phyloP scores from a whole-genome alignment of 2,797 vertebrate species.

The Ambastaia sidthimunki region DNA sequence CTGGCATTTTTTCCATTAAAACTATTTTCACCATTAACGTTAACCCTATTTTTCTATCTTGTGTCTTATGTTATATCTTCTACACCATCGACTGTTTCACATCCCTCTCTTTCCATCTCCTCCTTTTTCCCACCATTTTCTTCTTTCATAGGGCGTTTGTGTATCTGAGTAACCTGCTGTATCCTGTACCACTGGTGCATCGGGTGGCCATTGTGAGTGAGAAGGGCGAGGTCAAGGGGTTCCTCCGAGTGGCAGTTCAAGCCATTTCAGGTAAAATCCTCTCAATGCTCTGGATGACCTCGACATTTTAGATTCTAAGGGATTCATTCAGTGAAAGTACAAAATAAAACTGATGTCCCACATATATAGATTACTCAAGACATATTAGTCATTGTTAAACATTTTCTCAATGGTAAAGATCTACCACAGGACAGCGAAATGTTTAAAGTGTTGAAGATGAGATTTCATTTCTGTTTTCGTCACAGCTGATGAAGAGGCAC shows the following conservation, averaged over 20 bases:
- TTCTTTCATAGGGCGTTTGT: slow-evolving; percentile 88
- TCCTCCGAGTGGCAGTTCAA: slow-evolving; percentile 94
- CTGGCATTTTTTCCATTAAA: background rate
- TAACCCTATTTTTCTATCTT: background rate
- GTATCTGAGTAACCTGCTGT: slow-evolving; percentile 97
- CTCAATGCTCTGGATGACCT: background rate
- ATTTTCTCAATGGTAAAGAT: too few species aligned
- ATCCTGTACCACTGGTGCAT: slow-evolving; percentile 94
- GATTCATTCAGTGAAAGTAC: background rate
- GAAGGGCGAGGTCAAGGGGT: slow-evolving; percentile 97
- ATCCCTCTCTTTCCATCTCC: background rate
- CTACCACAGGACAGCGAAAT: too few species aligned
- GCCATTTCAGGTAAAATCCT: slow-evolving; percentile 89
- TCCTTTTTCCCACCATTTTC: background rate
- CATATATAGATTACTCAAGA: too few species aligned
- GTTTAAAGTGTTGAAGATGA: background rate
- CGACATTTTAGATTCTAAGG: background rate
- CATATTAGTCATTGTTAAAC: too few species aligned
- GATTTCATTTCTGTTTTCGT: slow-evolving; percentile 41
- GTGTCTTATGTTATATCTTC: background rate
- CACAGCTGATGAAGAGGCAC: slow-evolving; percentile 94
- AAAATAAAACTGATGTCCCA: too few species aligned
- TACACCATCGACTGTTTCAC: background rate
- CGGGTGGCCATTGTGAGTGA: slow-evolving; percentile 96
- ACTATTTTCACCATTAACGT: background rate